Evolutionary conservation across 2,113 vertebrate species (phyloP), one percentile per base, ranked within the genome.

Genomic region (Sterna hirundo): DNA sequence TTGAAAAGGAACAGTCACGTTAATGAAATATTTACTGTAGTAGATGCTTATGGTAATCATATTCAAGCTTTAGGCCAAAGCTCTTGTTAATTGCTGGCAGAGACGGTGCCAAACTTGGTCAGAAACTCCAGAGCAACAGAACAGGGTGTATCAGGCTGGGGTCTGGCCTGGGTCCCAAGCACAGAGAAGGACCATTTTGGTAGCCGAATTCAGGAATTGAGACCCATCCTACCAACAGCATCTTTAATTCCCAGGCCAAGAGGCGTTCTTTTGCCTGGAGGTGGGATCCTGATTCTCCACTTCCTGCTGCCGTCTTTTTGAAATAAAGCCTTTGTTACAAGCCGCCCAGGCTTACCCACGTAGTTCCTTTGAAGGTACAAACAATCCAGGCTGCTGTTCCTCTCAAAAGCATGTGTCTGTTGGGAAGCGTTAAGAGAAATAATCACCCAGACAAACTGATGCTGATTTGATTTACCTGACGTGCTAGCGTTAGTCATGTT

Each of bases 241-340:
- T 52, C 83, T 75, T 61, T 58, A 90, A 69, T 36, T 88, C 81
- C 32, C 7, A 2, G 44, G 55, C 71, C 68, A 90, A 92, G 42
- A 88, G 30, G 9, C 5, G 5, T 74, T 90, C 25, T 81, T 72
- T 76, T 62, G n/a, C 47, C 38, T 83, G 47, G 15, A 88, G 72
- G 55, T 58, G 38, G 32, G 13, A 65, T 83, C 15, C 15, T 51
- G 42, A 40, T 72, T 83, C 79, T 78, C 29, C 68, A 32, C 55
- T 94, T 94, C 79, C 95, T 93, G 64, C 38, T 83, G 46, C 30
- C 74, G 32, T 36, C 15, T 90, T 93, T 93, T 86, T 78, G 42
- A 86, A 94, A 86, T 19, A 71, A 86, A 89, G 3, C 26, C n/a
- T 81, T 81, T 78, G 32, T 70, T 90, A 62, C 20, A 29, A 2